phyloP scores from a whole-genome alignment of 2,113 vertebrate species.

The Crotalus tigris region DNA sequence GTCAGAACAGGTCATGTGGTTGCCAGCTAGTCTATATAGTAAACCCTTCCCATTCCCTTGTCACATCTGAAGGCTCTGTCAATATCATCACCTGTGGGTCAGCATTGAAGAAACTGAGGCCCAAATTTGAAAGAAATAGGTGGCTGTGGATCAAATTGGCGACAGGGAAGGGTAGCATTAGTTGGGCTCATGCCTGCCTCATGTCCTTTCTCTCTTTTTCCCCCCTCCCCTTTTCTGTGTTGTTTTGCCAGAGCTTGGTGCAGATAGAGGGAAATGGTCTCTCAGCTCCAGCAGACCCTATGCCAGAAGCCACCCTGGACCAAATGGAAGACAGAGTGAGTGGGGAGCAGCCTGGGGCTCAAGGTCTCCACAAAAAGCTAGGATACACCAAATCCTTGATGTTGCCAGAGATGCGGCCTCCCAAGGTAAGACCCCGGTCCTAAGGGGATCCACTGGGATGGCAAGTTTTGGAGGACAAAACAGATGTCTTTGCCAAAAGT shows the following conservation, averaged over 20 bases:
- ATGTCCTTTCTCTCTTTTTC: neutral
- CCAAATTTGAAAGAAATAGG: neutral
- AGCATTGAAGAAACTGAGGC: neutral
- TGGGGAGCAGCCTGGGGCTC: constrained; percentile 46
- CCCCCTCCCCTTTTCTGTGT: neutral
- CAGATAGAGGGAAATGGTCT: neutral
- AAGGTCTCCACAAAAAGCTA: constrained; percentile 43
- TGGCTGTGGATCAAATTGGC: neutral
- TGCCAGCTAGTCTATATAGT: neutral
- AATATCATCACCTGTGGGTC: neutral
- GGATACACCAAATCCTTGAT: constrained; percentile 72
- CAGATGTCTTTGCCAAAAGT: neutral
- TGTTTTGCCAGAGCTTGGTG: constrained; percentile 7
- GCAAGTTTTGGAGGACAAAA: neutral
- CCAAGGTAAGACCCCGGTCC: constrained; percentile 61
- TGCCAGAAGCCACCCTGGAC: constrained; percentile 66
- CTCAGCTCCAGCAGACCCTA: constrained; percentile 49
- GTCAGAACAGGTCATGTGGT: neutral
- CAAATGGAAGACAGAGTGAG: constrained; percentile 34
- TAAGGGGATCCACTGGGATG: neutral
- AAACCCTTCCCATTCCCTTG: neutral
- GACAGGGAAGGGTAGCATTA: neutral
- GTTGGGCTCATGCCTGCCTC: neutral
- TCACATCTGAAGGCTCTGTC: neutral
- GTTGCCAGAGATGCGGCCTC: constrained; percentile 59